A percentile compares a stretch with the other conserved stretches of the same genome.
Evolutionary conservation across 2,888 invertebrate species (phyloP).

Genomic region (Azorinus chamasolen): DNA sequence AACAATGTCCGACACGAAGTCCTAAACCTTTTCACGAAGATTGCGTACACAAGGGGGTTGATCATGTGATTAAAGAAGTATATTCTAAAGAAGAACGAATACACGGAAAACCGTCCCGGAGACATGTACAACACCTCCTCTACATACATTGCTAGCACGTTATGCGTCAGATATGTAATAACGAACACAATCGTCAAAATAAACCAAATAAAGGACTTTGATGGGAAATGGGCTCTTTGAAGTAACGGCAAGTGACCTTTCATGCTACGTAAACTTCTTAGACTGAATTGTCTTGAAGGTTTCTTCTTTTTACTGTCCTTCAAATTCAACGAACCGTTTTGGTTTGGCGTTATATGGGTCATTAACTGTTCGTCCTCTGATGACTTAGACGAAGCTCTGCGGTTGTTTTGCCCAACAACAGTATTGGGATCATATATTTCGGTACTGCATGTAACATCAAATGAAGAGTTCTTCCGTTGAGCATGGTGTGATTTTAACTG

Average conservation of each 20-base stretch:
- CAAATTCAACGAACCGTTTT: conserved; percentile 2
- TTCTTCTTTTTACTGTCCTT: conserved; percentile 18
- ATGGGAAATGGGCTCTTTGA: conserved; percentile 35
- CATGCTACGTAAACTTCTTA: conserved; percentile 37
- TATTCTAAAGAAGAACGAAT: conserved; percentile 56
- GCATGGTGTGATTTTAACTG: conserved; percentile 35
- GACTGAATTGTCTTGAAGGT: conserved; percentile 31
- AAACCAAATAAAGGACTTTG: conserved; percentile 62
- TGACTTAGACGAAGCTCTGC: background rate
- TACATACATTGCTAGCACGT: conserved; percentile 32
- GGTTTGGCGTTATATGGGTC: background rate
- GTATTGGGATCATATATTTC: conserved; percentile 53
- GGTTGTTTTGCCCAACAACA: conserved; percentile 1
- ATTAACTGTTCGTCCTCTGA: background rate
- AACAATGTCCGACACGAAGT: conserved; percentile 25
- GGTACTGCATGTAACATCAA: conserved; percentile 49
- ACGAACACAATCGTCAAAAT: conserved; percentile 57
- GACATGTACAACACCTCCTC: conserved; percentile 39
- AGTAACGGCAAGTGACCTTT: conserved; percentile 32
- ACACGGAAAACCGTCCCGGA: conserved; percentile 40
- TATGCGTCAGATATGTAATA: conserved; percentile 51
- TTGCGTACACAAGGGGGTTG: conserved; percentile 57
- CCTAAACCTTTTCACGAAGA: conserved; percentile 58
- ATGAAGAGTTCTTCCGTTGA: conserved; percentile 38
- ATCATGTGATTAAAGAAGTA: conserved; percentile 61